phyloP scores from a whole-genome alignment of 2,797 vertebrate genomes.

The Myotis planiceps region DNA sequence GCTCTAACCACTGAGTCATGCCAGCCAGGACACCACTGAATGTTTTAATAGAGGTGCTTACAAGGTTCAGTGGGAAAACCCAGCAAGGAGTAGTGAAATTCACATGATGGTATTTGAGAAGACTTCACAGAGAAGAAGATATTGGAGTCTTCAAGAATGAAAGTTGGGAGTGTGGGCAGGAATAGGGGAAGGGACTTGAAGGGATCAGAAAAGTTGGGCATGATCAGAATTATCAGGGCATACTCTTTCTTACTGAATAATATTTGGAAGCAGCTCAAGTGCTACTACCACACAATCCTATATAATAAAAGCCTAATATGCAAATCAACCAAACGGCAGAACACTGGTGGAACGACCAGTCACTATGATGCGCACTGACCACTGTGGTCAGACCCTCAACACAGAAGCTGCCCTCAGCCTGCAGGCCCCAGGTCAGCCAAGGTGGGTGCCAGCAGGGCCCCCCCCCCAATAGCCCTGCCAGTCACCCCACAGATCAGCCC shows the following conservation, averaged over 20 bases:
- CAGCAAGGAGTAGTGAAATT: background rate
- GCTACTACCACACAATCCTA: background rate
- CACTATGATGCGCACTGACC: too few relatives aligned
- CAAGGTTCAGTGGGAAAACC: background rate
- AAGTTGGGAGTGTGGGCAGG: background rate
- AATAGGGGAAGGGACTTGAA: background rate
- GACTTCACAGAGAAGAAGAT: background rate
- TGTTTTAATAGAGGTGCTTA: background rate
- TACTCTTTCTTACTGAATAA: background rate
- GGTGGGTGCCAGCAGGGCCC: too few relatives aligned
- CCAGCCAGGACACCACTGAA: background rate
- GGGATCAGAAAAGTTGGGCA: background rate
- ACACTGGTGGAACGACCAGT: too few relatives aligned
- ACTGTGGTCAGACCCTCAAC: too few relatives aligned
- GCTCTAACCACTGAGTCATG: too few relatives aligned
- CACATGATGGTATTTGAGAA: background rate
- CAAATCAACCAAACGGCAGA: too few relatives aligned
- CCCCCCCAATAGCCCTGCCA: too few relatives aligned
- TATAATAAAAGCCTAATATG: too few relatives aligned
- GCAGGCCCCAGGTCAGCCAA: too few relatives aligned
- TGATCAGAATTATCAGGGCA: background rate
- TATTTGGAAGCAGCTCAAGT: background rate
- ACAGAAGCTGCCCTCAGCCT: too few relatives aligned
- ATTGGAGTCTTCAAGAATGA: background rate
- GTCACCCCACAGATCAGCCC: too few relatives aligned